These are phyloP conservation scores for Nettapus auritus DNA, from an alignment of 2,113 vertebrate genomes.

Conservation along the genomic window DNA sequence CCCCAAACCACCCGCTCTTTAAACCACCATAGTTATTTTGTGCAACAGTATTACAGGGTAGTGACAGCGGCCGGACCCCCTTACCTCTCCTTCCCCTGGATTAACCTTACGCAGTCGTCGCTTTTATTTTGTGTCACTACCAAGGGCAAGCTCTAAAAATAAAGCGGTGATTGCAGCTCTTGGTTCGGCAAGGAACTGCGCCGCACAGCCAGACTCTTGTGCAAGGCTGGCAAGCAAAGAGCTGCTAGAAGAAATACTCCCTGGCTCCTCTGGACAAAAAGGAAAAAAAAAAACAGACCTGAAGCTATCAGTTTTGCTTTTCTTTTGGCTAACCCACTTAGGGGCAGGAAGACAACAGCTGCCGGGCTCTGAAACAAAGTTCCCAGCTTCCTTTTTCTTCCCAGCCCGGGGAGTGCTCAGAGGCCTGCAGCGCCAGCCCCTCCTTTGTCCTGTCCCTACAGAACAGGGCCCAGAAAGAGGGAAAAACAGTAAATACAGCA, in stretches of 20 bases:
- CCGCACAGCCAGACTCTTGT: not conserved
- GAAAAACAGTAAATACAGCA: accelerated
- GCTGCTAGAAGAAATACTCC: not conserved
- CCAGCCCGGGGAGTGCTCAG: not conserved
- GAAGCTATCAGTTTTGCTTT: not conserved
- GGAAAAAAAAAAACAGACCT: not conserved
- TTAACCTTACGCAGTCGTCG: not conserved
- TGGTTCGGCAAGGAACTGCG: not conserved
- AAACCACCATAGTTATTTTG: not conserved
- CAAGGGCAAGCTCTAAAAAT: not conserved
- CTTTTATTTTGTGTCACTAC: not conserved
- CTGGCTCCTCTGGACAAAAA: not conserved
- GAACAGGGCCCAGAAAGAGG: accelerated
- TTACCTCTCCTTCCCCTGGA: not conserved
- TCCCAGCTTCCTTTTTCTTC: not conserved
- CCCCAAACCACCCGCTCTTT: not conserved
- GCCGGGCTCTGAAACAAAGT: not conserved
- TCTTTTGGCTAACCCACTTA: not conserved
- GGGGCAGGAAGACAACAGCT: not conserved
- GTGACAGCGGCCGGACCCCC: accelerated
- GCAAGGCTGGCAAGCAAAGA: not conserved
- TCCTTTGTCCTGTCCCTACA: not conserved
- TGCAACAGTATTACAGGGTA: not conserved
- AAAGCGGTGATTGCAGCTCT: not conserved
- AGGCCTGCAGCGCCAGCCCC: not conserved